phyloP scores from a whole-genome alignment of 2,888 invertebrate genomes.

The Anthoptus insignis region DNA sequence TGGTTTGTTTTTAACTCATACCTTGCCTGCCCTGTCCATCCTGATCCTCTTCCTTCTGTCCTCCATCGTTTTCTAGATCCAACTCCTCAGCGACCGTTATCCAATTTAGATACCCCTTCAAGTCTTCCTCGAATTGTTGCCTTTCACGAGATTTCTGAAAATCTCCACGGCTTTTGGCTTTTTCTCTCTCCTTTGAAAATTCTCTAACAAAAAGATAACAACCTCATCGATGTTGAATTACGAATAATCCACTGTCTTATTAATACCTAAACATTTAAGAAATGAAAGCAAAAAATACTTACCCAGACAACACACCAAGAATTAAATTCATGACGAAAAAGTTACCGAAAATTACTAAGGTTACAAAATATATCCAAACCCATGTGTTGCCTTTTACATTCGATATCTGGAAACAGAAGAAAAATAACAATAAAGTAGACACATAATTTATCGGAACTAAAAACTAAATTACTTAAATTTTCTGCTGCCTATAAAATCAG shows the following conservation, averaged over 20 bases:
- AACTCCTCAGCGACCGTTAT: slow-evolving; percentile 99
- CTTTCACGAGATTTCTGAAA: slow-evolving; percentile 99
- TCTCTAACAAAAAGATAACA: slow-evolving; percentile 90
- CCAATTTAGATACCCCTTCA: slow-evolving; percentile 99
- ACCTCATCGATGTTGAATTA: neutral
- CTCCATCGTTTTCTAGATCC: slow-evolving; percentile 96
- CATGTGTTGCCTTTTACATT: slow-evolving; percentile 98
- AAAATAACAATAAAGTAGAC: too few species aligned
- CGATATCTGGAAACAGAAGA: slow-evolving; percentile 91
- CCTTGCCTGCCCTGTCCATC: slow-evolving; percentile 69
- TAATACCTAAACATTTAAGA: too few species aligned
- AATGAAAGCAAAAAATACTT: slow-evolving; percentile 65
- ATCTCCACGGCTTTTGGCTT: slow-evolving; percentile 99
- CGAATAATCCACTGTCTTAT: too few species aligned
- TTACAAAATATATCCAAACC: slow-evolving; percentile 99
- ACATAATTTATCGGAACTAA: too few species aligned
- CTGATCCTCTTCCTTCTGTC: slow-evolving; percentile 90
- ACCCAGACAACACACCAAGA: slow-evolving; percentile 99
- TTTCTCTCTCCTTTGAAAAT: slow-evolving; percentile 99
- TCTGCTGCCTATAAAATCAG: too few species aligned
- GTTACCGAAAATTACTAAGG: slow-evolving; percentile 99
- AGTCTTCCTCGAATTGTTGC: slow-evolving; percentile 99
- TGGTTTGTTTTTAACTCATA: neutral
- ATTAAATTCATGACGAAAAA: slow-evolving; percentile 99
- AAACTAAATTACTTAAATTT: too few species aligned